Base-by-base conservation (phyloP, 2,888 invertebrate species). In the Thalpophila matura region DNA sequence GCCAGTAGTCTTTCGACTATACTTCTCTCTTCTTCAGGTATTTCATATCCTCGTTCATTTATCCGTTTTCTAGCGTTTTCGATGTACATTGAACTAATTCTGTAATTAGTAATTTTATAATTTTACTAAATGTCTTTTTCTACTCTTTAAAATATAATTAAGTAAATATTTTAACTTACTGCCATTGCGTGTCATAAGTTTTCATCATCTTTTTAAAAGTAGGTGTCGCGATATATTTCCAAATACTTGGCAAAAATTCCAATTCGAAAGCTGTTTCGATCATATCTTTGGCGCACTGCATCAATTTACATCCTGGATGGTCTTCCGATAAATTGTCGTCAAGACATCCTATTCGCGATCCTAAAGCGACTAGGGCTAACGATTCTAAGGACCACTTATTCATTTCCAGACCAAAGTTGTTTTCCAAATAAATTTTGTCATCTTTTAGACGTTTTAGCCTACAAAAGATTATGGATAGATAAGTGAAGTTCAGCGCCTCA, bases 351-450 rank as follows among this genome's bases (percentile, higher is more conserved):
- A 95, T 69, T 53, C 92, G 84, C 0, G 89, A 80, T 1, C 94
- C 95, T 40, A 95, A 79, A 3, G 86, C 90, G 1, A 95, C 89
- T 37, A 90, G 74, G 0, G 87, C 91, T 5, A 93, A 78, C 0
- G 95, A 96, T 88, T 97, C 97, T 51, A 97, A 84, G 1, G 96
- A 95, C 96, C 96, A 97, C 83, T 96, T 96, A 31, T 95, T 95
- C 18, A 96, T 84, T 87, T 96, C 96, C 16, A 91, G 85, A 31
- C 89, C 83, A 47, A 96, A 95, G 77, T 96, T 86, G 2, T 85
- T 63, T 46, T 87, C 69, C 4, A 93, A 82, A 74, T 92, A 91
- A 0, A 80, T 72, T 16, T 81, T 75, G 9, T 86, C 81, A 43
- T 90, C 81, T 69, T 87, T 86, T 7, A 91, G 59, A 49, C 71